Percentiles rank a stretch among this genome's conserved stretches.
phyloP scores from a whole-genome alignment of 2,888 invertebrate species.

The Parascotia fuliginaria region DNA sequence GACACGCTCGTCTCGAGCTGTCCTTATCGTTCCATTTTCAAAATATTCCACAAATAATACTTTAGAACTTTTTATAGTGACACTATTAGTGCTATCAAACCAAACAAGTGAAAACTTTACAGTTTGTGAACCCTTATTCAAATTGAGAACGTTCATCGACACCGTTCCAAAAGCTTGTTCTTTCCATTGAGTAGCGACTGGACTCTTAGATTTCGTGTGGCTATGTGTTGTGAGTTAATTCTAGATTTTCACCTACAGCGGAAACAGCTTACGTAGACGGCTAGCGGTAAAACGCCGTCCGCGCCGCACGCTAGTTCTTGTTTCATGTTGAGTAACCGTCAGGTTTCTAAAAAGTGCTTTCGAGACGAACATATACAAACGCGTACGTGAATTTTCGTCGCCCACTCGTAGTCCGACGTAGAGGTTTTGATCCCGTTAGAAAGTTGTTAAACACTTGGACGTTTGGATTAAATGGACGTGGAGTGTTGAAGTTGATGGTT shows the following conservation, averaged over 20 bases:
- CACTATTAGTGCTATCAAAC: conserved; percentile 43
- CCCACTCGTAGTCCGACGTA: conserved; percentile 49
- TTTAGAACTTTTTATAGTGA: conserved; percentile 48
- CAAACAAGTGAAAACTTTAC: conserved; percentile 54
- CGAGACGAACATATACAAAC: conserved; percentile 60
- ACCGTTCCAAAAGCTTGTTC: conserved; percentile 54
- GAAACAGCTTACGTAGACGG: conserved; percentile 82
- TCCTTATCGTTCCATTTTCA: conserved; percentile 49
- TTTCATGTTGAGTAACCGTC: conserved; percentile 77
- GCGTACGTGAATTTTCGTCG: conserved; percentile 56
- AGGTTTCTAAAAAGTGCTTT: conserved; percentile 79
- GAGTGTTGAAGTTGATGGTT: conserved; percentile 45
- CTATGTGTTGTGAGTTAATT: conserved; percentile 77
- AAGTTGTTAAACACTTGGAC: conserved; percentile 50
- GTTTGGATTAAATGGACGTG: conserved; percentile 45
- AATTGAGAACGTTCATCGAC: conserved; percentile 61
- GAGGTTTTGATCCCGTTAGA: conserved; percentile 68
- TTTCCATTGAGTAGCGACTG: conserved; percentile 49
- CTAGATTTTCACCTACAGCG: conserved; percentile 82
- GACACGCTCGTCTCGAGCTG: conserved; percentile 68
- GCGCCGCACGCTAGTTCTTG: conserved; percentile 77
- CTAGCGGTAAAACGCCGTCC: conserved; percentile 82
- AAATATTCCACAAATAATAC: conserved; percentile 60
- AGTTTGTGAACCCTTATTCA: conserved; percentile 46
- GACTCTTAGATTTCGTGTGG: conserved; percentile 64